phyloP scores from a whole-genome alignment of 2,113 vertebrate genomes.

The Hassar affinis region DNA sequence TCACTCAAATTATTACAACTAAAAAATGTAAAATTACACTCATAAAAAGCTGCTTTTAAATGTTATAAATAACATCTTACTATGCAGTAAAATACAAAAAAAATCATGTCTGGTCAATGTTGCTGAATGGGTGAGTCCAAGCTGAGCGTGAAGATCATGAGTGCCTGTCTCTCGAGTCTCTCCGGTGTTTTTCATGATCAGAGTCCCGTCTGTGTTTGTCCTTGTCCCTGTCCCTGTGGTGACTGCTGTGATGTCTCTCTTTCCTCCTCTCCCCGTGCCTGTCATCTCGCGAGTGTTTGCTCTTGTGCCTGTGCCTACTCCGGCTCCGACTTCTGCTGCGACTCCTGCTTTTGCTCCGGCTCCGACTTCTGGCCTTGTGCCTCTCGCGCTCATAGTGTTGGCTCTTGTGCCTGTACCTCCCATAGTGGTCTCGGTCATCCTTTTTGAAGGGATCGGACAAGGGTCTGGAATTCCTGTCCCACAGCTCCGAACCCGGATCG shows the following conservation, averaged over 20 bases:
- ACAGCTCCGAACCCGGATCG: slow-evolving; percentile 78
- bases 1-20: slow-evolving; percentile 31
- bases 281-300: slow-evolving; percentile 73
- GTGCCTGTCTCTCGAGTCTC: slow-evolving; percentile 79
- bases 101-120: slow-evolving; percentile 43
- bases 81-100: slow-evolving; percentile 54
- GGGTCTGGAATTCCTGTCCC: slow-evolving; percentile 81
- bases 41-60: slow-evolving; percentile 53
- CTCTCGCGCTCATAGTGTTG: slow-evolving; percentile 79
- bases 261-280: slow-evolving; percentile 75
- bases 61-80: slow-evolving; percentile 56
- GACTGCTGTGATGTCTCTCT: slow-evolving; percentile 77
- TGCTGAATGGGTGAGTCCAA: slow-evolving; percentile 40
- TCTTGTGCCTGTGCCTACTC: slow-evolving; percentile 62
- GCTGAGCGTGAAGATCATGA: slow-evolving; percentile 57
- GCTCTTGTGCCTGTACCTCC: slow-evolving; percentile 84
- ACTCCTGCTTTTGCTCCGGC: slow-evolving; percentile 70
- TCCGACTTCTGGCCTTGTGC: slow-evolving; percentile 58
- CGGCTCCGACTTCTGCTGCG: slow-evolving; percentile 70
- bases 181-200: slow-evolving; percentile 79
- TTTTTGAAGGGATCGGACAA: slow-evolving; percentile 74
- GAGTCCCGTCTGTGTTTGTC: slow-evolving; percentile 81
- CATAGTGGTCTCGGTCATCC: slow-evolving; percentile 77
- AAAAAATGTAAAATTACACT: slow-evolving; percentile 41
- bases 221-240: slow-evolving; percentile 58